Evolutionary conservation across 2,113 vertebrate species (phyloP).

Genomic region (Paramormyrops kingsleyae): DNA sequence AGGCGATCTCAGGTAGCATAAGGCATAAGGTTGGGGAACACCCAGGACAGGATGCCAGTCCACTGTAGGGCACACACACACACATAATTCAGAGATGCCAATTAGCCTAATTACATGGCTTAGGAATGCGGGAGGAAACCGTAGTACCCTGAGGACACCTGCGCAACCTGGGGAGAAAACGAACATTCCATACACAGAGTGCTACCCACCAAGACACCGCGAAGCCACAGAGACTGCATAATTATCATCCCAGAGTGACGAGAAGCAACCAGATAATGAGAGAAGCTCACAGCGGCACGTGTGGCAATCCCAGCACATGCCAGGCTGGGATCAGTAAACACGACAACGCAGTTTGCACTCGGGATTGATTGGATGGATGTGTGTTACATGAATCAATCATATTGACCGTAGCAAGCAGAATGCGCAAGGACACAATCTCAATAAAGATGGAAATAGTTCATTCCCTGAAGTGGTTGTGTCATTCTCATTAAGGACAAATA

Average conservation of each 20-base stretch:
- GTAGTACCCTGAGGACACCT: neutral
- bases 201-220: neutral
- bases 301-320: neutral
- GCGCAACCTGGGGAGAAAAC: neutral
- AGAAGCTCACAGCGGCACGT: neutral
- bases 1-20: neutral
- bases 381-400: conserved; percentile 1
- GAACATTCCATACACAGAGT: neutral
- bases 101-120: neutral
- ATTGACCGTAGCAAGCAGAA: neutral
- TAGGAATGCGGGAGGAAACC: neutral
- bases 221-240: neutral
- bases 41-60: neutral
- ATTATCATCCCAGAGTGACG: neutral
- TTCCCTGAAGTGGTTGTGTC: neutral
- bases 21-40: neutral
- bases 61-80: neutral
- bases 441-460: neutral
- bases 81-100: neutral
- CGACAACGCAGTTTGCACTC: neutral
- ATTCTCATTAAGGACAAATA: neutral
- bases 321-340: neutral
- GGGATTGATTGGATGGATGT: neutral
- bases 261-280: neutral
- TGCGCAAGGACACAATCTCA: neutral